Conservation (phyloP, 1,140 invertebrate species). For the Drosophila bifasciata region DNA sequence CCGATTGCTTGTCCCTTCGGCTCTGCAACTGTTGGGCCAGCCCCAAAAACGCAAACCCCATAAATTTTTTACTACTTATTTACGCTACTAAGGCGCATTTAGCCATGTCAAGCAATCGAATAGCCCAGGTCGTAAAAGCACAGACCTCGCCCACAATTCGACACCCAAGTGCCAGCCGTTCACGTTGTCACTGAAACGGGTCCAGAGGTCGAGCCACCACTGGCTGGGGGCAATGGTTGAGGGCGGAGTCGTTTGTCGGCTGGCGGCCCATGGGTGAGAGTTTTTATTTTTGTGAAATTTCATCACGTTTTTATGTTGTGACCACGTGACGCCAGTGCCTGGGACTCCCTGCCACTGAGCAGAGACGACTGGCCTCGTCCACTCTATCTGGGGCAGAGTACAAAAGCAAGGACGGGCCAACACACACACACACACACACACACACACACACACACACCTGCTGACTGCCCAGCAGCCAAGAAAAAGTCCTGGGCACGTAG, state of each 20-base stretch:
- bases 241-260: conserved; percentile 31
- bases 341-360: conserved; percentile 20
- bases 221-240: no score
- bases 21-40: conserved; percentile 67
- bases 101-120: conserved; percentile 79
- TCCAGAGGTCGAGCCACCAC: no score
- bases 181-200: not conserved
- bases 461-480: conserved; percentile 59
- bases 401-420: conserved; percentile 31
- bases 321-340: conserved; percentile 82
- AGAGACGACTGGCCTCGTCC: conserved; percentile 2
- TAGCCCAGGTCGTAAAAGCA: conserved; percentile 74
- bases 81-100: conserved; percentile 81
- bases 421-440: no score
- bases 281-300: conserved; percentile 84
- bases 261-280: conserved; percentile 27
- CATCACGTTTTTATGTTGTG: conserved; percentile 84
- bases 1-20: conserved; percentile 44
- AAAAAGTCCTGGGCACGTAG: conserved; percentile 52
- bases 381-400: conserved; percentile 32
- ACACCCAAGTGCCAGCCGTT: conserved; percentile 13
- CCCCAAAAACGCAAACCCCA: conserved; percentile 66
- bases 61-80: conserved; percentile 83
- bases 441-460: conserved; percentile 61
- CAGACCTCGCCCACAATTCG: conserved; percentile 27